phyloP scores from a whole-genome alignment of 2,797 vertebrate species.

The Mus spretus region DNA sequence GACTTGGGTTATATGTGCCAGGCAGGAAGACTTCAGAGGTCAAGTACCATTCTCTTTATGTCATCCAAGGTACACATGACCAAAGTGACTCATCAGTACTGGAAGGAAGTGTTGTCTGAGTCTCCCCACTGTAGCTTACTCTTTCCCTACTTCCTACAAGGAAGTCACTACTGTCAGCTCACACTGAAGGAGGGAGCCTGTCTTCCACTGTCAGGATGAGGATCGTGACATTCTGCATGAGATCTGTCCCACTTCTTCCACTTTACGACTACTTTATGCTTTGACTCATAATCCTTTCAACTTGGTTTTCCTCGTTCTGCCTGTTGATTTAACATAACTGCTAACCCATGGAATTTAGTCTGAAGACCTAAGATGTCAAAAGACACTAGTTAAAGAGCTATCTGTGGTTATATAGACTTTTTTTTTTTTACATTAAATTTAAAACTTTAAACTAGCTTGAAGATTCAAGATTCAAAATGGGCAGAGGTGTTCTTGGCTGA shows the following conservation, averaged over 20 bases:
- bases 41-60: not conserved
- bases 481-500: not conserved
- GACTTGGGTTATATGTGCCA: not conserved
- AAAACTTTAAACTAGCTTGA: not conserved
- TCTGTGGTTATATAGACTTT: not conserved
- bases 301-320: not conserved
- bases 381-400: not conserved
- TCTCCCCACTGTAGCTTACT: not conserved
- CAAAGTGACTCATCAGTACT: not conserved
- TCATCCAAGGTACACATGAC: not conserved
- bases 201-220: too few species aligned
- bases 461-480: conserved; percentile 8
- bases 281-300: not conserved
- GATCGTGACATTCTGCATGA: not conserved
- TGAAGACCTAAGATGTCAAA: not conserved
- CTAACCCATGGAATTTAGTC: not conserved
- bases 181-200: not conserved
- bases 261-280: not conserved
- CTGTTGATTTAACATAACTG: not conserved
- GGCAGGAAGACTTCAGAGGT: not conserved
- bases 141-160: not conserved
- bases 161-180: too few species aligned
- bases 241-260: not conserved
- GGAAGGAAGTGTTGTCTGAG: not conserved
- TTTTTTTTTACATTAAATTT: not conserved